phyloP scores from a whole-genome alignment of 2,113 vertebrate genomes.

The Nothocercus nigrocapillus region DNA sequence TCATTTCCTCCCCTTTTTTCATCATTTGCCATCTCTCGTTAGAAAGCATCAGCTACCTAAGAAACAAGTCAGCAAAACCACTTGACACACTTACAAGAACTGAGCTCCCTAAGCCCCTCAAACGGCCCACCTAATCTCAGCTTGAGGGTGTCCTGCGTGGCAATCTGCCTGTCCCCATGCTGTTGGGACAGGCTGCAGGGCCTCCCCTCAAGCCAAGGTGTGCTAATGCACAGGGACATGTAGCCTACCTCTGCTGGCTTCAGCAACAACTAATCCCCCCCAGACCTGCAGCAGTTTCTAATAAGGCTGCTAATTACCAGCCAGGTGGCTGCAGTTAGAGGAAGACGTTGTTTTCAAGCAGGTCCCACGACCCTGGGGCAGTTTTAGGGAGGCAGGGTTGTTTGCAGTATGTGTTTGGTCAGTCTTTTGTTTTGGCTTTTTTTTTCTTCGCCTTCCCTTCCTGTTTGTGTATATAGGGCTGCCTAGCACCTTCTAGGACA shows the following conservation, averaged over 20 bases:
- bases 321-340: conserved; percentile 84
- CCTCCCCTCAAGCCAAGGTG: conserved; percentile 63
- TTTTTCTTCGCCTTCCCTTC: neutral
- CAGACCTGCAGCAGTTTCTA: conserved; percentile 78
- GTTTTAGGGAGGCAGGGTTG: conserved; percentile 53
- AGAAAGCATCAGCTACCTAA: conserved; percentile 22
- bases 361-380: conserved; percentile 71
- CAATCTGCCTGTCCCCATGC: no score
- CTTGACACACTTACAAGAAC: rapidly evolving
- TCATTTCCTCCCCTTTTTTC: conserved; percentile 12
- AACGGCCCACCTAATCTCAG: neutral
- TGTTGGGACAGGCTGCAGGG: neutral
- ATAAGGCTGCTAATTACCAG: conserved; percentile 75
- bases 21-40: neutral
- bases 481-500: neutral
- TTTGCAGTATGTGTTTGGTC: conserved; percentile 63
- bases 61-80: conserved; percentile 40
- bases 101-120: neutral
- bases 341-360: conserved; percentile 71
- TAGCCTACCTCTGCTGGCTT: conserved; percentile 75
- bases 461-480: rapidly evolving
- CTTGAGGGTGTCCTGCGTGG: no score
- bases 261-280: conserved; percentile 84
- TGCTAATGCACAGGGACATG: conserved; percentile 71
- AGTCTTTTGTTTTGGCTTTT: neutral